A percentile compares a stretch with the other conserved stretches of the same genome.
Evolutionary conservation across 2,113 vertebrate species (phyloP).

Genomic region (Ochotona princeps): DNA sequence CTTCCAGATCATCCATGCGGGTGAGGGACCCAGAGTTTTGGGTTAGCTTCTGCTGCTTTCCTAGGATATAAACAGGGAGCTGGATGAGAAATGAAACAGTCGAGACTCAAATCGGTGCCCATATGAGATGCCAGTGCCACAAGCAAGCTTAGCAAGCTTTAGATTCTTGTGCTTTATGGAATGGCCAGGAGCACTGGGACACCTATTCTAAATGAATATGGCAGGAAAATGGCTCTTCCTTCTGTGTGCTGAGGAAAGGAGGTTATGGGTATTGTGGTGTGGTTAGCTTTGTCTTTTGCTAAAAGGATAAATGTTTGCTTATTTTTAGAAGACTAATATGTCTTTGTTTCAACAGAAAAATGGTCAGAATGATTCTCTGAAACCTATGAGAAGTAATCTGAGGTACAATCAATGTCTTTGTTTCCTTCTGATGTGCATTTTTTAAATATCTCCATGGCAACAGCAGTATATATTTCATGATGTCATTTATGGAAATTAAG

Average conservation of each 20-base stretch:
- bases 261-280: not conserved
- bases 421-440: constrained; percentile 30
- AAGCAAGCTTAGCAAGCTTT: no score
- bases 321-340: constrained; percentile 1
- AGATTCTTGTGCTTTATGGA: not conserved
- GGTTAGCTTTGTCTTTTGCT: constrained; percentile 55
- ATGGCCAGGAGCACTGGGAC: no score
- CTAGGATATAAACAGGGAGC: no score
- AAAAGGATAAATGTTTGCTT: constrained; percentile 40
- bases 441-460: constrained; percentile 60
- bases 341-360: constrained; percentile 42
- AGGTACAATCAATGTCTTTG: constrained; percentile 53
- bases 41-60: no score
- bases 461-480: constrained; percentile 39
- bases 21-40: no score
- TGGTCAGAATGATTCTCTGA: constrained; percentile 32
- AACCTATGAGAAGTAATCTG: not conserved
- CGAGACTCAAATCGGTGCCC: no score
- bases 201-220: not conserved
- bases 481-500: constrained; percentile 44
- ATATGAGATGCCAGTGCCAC: no score
- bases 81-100: no score
- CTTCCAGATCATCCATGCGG: no score
- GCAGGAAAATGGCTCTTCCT: constrained; percentile 7
- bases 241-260: not conserved